Base-by-base conservation (phyloP, 2,888 invertebrate genomes). In the Noctuana brunneofusca region DNA sequence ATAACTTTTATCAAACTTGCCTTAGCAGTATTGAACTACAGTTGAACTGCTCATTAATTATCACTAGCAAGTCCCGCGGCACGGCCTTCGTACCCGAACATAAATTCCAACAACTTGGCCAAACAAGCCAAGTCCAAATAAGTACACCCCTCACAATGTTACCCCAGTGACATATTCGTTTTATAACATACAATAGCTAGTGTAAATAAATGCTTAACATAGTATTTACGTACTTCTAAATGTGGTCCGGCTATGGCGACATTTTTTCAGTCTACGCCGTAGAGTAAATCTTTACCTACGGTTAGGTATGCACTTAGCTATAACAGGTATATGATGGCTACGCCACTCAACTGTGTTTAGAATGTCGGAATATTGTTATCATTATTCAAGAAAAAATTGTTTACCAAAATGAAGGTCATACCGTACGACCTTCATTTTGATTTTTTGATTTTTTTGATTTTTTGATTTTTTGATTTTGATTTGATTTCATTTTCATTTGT, bases 51-150 rank as follows among this genome's bases (percentile, higher is more conserved):
- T 85, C 87, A 83, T 88, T 87, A 84, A 86, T 87, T 86, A 81
- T 74, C 86, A 84, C 83, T 85, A 83, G 83, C 79, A 74, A 70
- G 81, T 80, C 82, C 81, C 78, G 76, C 72, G 78, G 73, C 76
- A 74, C 73, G 72, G 75, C 75, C 75, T 83, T 80, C 83, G 82
- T 81, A 82, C 79, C 84, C 81, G 71, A 75, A 83, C 87, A 88
- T 88, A 86, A 88, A 88, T 88, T 84, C 75, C 75, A 74, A 83
- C 83, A 89, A 87, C 83, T 87, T 84, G 77, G 75, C 76, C 82
- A 84, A 87, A 87, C 85, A 86, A 84, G 79, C 80, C 70, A 82
- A 84, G 81, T 83, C 76, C 81, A 85, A 86, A 86, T 86, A 88
- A 85, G 83, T 82, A 82, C 71, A 78, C 79, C 78, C 83, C 81